A percentile compares a stretch with the other conserved stretches of the same genome.
phyloP scores from a whole-genome alignment of 2,113 vertebrate species.

The Peucedramus taeniatus region DNA sequence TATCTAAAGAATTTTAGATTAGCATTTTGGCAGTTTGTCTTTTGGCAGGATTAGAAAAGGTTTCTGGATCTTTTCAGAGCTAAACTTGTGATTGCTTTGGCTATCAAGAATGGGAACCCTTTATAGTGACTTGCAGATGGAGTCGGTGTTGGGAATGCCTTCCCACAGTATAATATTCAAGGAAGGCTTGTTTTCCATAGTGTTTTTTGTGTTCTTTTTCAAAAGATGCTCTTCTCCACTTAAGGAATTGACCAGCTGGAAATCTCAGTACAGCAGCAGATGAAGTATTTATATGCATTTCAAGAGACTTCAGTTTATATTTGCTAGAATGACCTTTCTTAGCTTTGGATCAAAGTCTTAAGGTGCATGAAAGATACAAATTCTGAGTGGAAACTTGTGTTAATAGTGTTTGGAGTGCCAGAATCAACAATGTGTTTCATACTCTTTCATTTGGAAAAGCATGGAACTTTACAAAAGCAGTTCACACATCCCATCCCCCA shows the following conservation, averaged over 20 bases:
- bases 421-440: neutral
- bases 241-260: neutral
- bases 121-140: neutral
- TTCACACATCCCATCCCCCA: neutral
- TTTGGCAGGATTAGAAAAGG: constrained; percentile 4
- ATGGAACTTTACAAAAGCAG: neutral
- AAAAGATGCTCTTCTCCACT: neutral
- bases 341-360: neutral
- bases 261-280: neutral
- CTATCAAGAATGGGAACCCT: neutral
- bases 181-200: neutral
- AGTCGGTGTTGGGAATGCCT: neutral
- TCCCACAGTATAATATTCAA: neutral
- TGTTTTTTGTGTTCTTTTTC: neutral
- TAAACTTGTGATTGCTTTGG: neutral
- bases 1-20: constrained; percentile 29
- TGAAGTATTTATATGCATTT: neutral
- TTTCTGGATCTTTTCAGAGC: constrained; percentile 30
- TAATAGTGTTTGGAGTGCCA: neutral
- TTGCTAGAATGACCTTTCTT: neutral
- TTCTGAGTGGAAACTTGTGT: neutral
- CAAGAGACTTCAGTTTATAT: neutral
- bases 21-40: neutral
- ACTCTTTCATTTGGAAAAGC: neutral
- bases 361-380: neutral